Percentiles rank a stretch among this genome's conserved stretches.
Evolutionary conservation across 2,797 vertebrate genomes (phyloP).

Genomic region (Erpetoichthys calabaricus): DNA sequence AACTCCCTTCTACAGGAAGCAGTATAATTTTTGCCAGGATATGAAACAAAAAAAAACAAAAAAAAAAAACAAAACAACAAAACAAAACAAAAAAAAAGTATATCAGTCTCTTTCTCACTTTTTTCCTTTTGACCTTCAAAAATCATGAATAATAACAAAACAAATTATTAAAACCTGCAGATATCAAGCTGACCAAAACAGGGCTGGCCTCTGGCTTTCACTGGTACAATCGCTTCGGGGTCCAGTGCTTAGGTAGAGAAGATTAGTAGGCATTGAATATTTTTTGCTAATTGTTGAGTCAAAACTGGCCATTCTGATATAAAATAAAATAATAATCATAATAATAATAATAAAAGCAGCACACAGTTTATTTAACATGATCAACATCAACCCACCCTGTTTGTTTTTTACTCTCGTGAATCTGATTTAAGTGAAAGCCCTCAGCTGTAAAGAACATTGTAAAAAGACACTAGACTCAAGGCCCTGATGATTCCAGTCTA

Average conservation of each 20-base stretch:
- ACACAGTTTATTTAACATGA: constrained; percentile 56
- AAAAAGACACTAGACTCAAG: constrained; percentile 45
- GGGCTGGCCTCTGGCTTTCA: background rate
- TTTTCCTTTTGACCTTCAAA: constrained; percentile 23
- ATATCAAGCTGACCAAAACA: constrained; percentile 6
- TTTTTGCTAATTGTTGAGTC: constrained; percentile 39
- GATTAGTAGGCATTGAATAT: constrained; percentile 31
- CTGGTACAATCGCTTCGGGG: constrained; percentile 26
- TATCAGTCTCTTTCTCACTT: constrained; percentile 16
- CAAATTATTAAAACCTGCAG: constrained; percentile 34
- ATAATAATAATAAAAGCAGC: constrained; percentile 52
- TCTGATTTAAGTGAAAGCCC: constrained; percentile 18
- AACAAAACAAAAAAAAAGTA: background rate
- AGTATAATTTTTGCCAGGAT: constrained; percentile 61
- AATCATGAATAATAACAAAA: constrained; percentile 13
- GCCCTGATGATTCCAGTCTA: constrained; percentile 33
- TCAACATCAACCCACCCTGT: constrained; percentile 47
- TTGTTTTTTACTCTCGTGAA: constrained; percentile 28
- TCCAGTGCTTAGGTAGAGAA: constrained; percentile 52
- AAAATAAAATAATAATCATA: constrained; percentile 36
- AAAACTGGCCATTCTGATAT: constrained; percentile 50
- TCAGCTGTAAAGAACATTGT: constrained; percentile 41
- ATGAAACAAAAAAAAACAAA: constrained; percentile 51
- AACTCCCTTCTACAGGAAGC: constrained; percentile 54
- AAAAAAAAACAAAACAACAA: too few species aligned